Conservation (phyloP, 2,113 vertebrate species). For the Colistium nudipinnis region DNA sequence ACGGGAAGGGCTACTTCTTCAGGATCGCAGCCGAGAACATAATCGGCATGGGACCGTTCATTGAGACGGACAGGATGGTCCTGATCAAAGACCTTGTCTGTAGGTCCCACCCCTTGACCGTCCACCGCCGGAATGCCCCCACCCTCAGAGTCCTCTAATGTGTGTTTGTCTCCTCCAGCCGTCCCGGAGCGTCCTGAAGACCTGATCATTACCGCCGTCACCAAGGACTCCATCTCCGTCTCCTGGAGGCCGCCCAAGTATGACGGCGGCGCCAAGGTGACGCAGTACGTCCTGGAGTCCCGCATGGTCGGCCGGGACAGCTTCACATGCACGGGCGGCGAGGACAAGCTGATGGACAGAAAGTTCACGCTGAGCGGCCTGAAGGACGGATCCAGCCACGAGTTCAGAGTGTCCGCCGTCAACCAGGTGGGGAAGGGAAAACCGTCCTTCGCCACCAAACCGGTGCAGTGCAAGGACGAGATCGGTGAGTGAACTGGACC, state of each 20-base stretch:
- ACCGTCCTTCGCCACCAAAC: constrained; percentile 94
- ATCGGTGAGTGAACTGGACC: constrained; percentile 90
- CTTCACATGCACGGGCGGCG: constrained; percentile 87
- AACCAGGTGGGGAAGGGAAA: constrained; percentile 96
- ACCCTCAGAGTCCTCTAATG: background rate
- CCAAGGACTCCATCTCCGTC: constrained; percentile 89
- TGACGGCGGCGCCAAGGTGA: constrained; percentile 94
- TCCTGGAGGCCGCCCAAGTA: constrained; percentile 98
- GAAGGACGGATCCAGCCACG: constrained; percentile 93
- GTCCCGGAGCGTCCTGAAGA: constrained; percentile 97
- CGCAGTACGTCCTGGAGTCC: constrained; percentile 90
- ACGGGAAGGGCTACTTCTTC: constrained; percentile 96
- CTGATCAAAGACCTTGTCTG: constrained; percentile 94
- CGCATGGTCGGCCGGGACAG: constrained; percentile 93
- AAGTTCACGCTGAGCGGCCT: constrained; percentile 90
- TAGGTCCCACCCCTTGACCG: constrained; percentile 73
- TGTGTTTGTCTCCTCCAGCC: constrained; percentile 74
- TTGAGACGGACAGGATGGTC: constrained; percentile 87
- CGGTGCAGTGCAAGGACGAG: constrained; percentile 96
- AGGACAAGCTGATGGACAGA: constrained; percentile 90
- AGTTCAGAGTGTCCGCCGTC: constrained; percentile 94
- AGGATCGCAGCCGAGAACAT: constrained; percentile 98
- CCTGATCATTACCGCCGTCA: constrained; percentile 90
- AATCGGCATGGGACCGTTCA: constrained; percentile 96
- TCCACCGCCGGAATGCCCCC: background rate